Percentiles rank a stretch among this genome's conserved stretches.
These are phyloP conservation scores for Bergia puertoricense DNA, from an alignment of 92 coral and sea anemone species.

Conservation along the genomic window DNA sequence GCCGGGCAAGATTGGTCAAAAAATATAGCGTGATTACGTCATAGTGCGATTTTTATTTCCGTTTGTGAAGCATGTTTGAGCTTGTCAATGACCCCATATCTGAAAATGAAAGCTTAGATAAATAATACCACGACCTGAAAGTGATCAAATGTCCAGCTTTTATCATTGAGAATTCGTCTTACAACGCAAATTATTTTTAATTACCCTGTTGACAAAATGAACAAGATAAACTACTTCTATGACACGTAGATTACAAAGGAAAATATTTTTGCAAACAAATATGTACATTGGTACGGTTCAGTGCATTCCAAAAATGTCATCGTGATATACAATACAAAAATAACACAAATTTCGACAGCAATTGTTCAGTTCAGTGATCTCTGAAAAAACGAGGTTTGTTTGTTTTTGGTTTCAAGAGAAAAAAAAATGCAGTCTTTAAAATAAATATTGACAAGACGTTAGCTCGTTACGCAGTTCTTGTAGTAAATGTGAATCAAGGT, in stretches of 20 bases:
- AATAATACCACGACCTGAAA: background rate
- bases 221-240: background rate
- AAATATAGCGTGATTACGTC: constrained; percentile 19
- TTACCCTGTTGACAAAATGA: constrained; percentile 26
- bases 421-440: background rate
- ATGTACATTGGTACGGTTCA: constrained; percentile 27
- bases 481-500: too few species aligned
- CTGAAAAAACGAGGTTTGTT: too few species aligned
- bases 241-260: background rate
- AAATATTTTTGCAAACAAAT: constrained; percentile 28
- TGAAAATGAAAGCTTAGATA: background rate
- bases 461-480: background rate
- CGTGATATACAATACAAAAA: background rate
- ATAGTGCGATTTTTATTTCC: constrained; percentile 18
- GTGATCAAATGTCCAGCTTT: constrained; percentile 8
- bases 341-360: background rate
- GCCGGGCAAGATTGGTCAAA: background rate
- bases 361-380: too few species aligned
- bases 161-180: background rate
- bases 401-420: too few species aligned
- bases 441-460: background rate
- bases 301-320: constrained; percentile 22
- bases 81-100: background rate
- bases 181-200: constrained; percentile 3
- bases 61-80: constrained; percentile 25